Percentiles rank a stretch among this genome's conserved stretches.
Conservation (phyloP, 1,140 invertebrate genomes). For the Drosophila asahinai region DNA sequence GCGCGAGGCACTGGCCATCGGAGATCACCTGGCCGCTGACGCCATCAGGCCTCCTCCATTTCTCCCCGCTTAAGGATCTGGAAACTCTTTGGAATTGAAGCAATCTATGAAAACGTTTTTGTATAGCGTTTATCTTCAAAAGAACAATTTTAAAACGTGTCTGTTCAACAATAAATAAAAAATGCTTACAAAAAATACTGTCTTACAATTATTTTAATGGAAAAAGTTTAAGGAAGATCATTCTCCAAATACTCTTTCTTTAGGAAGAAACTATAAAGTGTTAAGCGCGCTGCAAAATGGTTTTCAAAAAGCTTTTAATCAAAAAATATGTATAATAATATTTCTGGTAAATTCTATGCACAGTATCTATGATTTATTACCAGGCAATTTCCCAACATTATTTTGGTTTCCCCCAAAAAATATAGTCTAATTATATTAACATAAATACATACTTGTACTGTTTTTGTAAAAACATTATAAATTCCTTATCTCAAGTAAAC, state of each 20-base stretch:
- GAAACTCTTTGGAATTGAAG: too few species aligned
- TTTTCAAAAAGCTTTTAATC: background rate
- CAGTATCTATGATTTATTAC: too few species aligned
- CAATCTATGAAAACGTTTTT: background rate
- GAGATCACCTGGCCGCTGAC: conserved; percentile 33
- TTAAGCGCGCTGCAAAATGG: background rate
- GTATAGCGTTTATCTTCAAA: background rate
- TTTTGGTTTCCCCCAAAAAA: background rate
- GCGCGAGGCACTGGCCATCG: conserved; percentile 24
- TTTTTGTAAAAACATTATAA: background rate
- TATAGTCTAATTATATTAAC: background rate
- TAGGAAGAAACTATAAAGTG: background rate
- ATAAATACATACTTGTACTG: too few species aligned
- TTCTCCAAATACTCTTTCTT: background rate
- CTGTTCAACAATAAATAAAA: background rate
- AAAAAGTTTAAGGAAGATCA: background rate
- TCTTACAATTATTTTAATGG: background rate
- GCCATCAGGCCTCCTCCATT: conserved; percentile 8
- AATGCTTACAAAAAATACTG: background rate
- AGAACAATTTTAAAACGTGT: background rate
- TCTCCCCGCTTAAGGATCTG: conserved; percentile 1
- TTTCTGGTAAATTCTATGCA: background rate
- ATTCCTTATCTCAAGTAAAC: too few species aligned
- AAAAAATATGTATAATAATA: background rate
- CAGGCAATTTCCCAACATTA: background rate